Percentiles rank a stretch among this genome's conserved stretches.
Evolutionary conservation across 2,888 invertebrate species (phyloP).

Genomic region (Marasmarcha lunaedactyla): DNA sequence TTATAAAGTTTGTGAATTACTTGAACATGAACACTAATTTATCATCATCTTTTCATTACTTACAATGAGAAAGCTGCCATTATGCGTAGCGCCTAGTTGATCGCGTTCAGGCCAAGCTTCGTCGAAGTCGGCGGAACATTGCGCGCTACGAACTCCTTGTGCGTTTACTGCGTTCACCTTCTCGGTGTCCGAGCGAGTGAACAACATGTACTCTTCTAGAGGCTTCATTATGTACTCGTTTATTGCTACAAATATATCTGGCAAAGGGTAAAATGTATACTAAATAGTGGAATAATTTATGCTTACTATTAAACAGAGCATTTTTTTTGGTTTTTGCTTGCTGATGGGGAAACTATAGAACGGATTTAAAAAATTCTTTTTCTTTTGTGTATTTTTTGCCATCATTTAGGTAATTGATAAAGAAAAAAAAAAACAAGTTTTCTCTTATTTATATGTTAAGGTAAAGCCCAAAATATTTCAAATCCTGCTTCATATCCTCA

Average conservation of each 20-base stretch:
- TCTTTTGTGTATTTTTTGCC: no score
- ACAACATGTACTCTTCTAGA: conserved; percentile 92
- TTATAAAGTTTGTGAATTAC: no score
- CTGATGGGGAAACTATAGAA: neutral
- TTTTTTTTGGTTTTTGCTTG: neutral
- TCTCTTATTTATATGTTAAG: no score
- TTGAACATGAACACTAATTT: no score
- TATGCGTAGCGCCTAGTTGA: conserved; percentile 45
- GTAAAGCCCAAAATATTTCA: no score
- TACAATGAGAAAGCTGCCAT: conserved; percentile 57
- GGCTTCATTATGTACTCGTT: conserved; percentile 88
- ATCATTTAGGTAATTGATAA: no score
- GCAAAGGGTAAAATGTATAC: no score
- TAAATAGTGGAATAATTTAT: neutral
- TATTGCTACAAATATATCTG: conserved; percentile 88
- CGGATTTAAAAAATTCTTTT: neutral
- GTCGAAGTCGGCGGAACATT: conserved; percentile 85
- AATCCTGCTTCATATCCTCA: no score
- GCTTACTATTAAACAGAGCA: neutral
- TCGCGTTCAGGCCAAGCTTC: conserved; percentile 57
- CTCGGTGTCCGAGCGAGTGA: conserved; percentile 85
- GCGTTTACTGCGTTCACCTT: conserved; percentile 89
- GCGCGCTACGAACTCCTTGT: conserved; percentile 86
- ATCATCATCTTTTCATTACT: no score
- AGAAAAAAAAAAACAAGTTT: no score